These are phyloP conservation scores for Parochlus steinenii DNA, from an alignment of 2,888 invertebrate genomes.

Conservation along the genomic window DNA sequence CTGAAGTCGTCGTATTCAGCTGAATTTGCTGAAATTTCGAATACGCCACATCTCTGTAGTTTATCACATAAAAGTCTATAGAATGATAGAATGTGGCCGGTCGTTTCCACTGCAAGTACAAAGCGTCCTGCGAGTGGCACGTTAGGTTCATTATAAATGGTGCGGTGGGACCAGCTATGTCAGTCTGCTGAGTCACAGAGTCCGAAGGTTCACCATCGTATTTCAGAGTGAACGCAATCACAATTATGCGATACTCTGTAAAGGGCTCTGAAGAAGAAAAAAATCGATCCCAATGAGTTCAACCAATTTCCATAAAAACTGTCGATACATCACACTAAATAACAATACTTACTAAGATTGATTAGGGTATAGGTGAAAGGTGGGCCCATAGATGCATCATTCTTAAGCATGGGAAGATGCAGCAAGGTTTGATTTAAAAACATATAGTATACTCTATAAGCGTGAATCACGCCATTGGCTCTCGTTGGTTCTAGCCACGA, in stretches of 20 bases:
- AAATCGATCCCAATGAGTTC: no score
- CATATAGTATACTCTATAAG: slow-evolving; percentile 54
- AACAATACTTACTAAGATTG: slow-evolving; percentile 50
- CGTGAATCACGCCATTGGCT: slow-evolving; percentile 50
- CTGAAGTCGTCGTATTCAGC: slow-evolving; percentile 43
- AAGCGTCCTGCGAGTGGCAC: slow-evolving; percentile 59
- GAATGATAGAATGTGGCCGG: slow-evolving; percentile 61
- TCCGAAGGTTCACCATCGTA: slow-evolving; percentile 64
- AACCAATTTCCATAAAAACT: no score
- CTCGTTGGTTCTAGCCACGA: slow-evolving; percentile 64
- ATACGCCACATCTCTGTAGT: slow-evolving; percentile 24
- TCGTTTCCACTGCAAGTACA: slow-evolving; percentile 74
- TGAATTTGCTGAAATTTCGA: slow-evolving; percentile 25
- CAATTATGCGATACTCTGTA: slow-evolving; percentile 73
- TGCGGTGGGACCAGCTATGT: slow-evolving; percentile 67
- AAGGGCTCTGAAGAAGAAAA: slow-evolving; percentile 52
- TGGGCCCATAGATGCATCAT: slow-evolving; percentile 22
- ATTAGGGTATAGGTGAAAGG: slow-evolving; percentile 33
- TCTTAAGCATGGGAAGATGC: slow-evolving; percentile 17
- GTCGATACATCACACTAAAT: no score
- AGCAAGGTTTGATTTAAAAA: slow-evolving; percentile 40
- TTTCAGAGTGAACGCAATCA: slow-evolving; percentile 60
- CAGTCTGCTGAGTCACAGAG: slow-evolving; percentile 57
- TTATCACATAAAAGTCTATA: slow-evolving; percentile 62
- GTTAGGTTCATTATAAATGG: slow-evolving; percentile 70